Conservation (phyloP, 2,113 vertebrate species). For the Spheniscus mendiculus region DNA sequence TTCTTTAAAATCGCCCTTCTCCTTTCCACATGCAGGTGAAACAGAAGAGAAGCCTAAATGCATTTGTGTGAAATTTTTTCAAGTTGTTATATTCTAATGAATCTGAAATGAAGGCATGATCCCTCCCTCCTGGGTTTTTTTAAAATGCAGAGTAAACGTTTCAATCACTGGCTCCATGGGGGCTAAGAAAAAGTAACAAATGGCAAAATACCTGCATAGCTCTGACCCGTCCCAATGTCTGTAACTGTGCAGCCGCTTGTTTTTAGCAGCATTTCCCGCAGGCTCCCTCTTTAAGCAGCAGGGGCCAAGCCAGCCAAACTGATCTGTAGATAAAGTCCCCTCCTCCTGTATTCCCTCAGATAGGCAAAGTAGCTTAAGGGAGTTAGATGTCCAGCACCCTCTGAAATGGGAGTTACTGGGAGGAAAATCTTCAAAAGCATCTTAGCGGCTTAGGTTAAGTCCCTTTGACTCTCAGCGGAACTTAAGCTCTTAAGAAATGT, state of each 20-base stretch:
- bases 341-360: background rate
- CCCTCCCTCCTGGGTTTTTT: background rate
- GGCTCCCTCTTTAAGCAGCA: background rate
- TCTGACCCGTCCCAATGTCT: background rate
- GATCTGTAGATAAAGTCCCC: background rate
- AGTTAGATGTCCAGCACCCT: constrained; percentile 16
- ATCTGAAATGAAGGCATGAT: background rate
- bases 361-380: constrained; percentile 31
- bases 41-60: background rate
- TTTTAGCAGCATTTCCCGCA: background rate
- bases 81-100: background rate
- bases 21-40: background rate
- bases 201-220: background rate
- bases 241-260: background rate
- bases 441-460: constrained; percentile 53
- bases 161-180: background rate
- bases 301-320: background rate
- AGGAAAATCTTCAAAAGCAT: constrained; percentile 61
- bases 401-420: constrained; percentile 10
- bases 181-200: background rate
- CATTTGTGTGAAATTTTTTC: background rate
- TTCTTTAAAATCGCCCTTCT: background rate
- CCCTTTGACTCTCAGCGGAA: constrained; percentile 25
- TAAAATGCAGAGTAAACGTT: background rate
- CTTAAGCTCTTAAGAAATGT: constrained; percentile 55